phyloP scores from a whole-genome alignment of 1,140 invertebrate species.

The Lamellibrachia luymesi region DNA sequence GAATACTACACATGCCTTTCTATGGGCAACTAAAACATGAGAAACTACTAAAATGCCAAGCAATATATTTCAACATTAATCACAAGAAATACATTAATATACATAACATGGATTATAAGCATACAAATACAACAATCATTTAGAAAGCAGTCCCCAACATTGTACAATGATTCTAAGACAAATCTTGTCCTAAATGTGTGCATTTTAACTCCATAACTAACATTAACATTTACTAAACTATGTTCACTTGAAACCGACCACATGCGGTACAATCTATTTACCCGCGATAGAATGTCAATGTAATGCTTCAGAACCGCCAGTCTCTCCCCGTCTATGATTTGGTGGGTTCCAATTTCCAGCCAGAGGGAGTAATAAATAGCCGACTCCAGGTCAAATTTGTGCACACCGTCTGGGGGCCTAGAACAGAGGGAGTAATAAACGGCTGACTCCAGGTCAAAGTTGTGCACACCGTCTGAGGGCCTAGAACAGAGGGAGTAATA shows the following conservation, averaged over 20 bases:
- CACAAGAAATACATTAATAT: background rate
- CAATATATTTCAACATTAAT: background rate
- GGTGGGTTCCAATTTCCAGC: background rate
- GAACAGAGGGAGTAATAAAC: background rate
- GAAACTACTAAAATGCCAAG: background rate
- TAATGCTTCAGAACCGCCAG: background rate
- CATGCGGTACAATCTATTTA: background rate
- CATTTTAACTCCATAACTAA: too few relatives aligned
- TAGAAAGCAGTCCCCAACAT: too few relatives aligned
- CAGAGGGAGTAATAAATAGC: background rate
- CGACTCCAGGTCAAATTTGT: background rate
- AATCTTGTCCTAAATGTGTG: too few relatives aligned
- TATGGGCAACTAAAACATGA: background rate
- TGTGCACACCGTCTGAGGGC: too few relatives aligned
- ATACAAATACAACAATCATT: too few relatives aligned
- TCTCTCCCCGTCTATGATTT: background rate
- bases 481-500: too few relatives aligned
- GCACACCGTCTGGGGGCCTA: background rate
- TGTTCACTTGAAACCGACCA: background rate
- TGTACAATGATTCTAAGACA: too few relatives aligned
- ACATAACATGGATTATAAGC: background rate
- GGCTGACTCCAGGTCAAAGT: too few relatives aligned
- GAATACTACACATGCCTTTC: background rate
- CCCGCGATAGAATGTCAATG: background rate
- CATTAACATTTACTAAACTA: background rate